A percentile compares a stretch with the other conserved stretches of the same genome.
Evolutionary conservation across 2,888 invertebrate species (phyloP).

Genomic region (Liodrosophila aerea): DNA sequence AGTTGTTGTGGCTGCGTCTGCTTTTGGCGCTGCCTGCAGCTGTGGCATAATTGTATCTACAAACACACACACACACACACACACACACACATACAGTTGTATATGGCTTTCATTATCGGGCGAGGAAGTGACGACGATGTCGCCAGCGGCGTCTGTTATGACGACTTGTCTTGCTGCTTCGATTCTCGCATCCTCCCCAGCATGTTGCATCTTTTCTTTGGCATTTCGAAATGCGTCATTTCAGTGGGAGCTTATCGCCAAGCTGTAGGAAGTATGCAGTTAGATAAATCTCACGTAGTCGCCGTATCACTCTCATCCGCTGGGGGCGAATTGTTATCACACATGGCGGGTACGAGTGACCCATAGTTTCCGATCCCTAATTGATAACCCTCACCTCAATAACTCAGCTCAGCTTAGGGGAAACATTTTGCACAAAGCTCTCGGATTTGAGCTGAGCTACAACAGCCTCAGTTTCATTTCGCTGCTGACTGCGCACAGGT

Average conservation of each 20-base stretch:
- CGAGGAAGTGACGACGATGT: conserved; percentile 71
- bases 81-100: conserved; percentile 16
- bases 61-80: conserved; percentile 11
- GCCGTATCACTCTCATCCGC: conserved; percentile 15
- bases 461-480: conserved; percentile 32
- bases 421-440: conserved; percentile 27
- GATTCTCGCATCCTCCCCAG: background rate
- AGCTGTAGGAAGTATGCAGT: conserved; percentile 45
- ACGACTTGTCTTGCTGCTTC: conserved; percentile 4
- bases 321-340: conserved; percentile 5
- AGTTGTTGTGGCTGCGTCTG: conserved; percentile 14
- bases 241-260: conserved; percentile 39
- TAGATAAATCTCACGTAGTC: conserved; percentile 64
- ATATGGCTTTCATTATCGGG: conserved; percentile 53
- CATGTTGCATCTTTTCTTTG: conserved; percentile 8
- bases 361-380: conserved; percentile 53
- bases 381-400: conserved; percentile 71
- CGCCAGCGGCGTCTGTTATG: conserved; percentile 29
- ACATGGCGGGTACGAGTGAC: background rate
- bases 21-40: conserved; percentile 54
- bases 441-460: conserved; percentile 25
- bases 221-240: conserved; percentile 62
- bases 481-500: conserved; percentile 37
- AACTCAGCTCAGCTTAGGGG: conserved; percentile 5
- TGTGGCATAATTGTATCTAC: conserved; percentile 40